Evolutionary conservation across 2,797 vertebrate genomes (phyloP).

Genomic region (Squalus acanthias): DNA sequence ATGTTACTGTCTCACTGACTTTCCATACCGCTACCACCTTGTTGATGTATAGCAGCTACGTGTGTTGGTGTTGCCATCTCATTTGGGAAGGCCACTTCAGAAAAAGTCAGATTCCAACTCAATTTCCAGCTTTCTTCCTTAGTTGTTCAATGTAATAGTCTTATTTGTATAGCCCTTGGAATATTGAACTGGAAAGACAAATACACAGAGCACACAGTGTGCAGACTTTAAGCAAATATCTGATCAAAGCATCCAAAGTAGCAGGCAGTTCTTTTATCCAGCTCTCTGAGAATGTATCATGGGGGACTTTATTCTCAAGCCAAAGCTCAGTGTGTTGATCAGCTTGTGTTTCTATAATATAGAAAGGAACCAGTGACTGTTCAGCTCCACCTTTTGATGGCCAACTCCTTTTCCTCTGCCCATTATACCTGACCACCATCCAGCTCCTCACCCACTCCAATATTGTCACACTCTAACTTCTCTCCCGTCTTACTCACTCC

Average conservation of each 20-base stretch:
- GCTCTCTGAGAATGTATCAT: neutral
- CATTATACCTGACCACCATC: neutral
- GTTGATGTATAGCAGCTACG: too few species aligned
- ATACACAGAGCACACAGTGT: neutral
- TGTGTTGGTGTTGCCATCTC: neutral
- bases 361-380: neutral
- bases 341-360: neutral
- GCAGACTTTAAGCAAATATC: neutral
- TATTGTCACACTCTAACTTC: too few species aligned
- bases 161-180: neutral
- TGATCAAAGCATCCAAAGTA: neutral
- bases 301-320: neutral
- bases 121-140: neutral
- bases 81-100: neutral
- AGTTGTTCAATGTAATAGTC: neutral
- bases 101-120: neutral
- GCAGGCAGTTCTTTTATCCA: neutral
- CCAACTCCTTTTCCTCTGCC: neutral
- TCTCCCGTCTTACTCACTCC: too few species aligned
- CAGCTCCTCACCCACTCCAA: too few species aligned
- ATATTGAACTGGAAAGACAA: conserved; percentile 21
- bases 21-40: too few species aligned
- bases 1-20: too few species aligned
- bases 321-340: neutral
- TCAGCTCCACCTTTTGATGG: neutral